Base-by-base conservation (phyloP, 2,797 vertebrate genomes). In the Melanotaenia trifasciata region DNA sequence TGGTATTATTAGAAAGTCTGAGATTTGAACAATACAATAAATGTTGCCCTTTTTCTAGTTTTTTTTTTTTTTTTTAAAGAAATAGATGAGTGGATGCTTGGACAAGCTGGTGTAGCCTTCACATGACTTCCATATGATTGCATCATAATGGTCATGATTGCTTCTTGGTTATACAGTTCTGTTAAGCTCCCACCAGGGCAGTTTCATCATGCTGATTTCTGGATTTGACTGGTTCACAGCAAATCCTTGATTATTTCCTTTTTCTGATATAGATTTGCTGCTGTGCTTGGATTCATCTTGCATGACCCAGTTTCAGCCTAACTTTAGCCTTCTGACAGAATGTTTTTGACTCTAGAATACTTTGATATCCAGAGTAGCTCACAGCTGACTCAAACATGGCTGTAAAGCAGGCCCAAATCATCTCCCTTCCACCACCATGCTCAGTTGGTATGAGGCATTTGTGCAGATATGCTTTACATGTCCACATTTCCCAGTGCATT, bases 1-100 rank as follows among this genome's bases (percentile, higher is more conserved):
- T n/a, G 50, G 20, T 20, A 58, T 62, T 64, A 59, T 59, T 28
- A 38, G 11, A 63, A 67, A 38, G 20, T 59, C 1, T 60, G 26
- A 1, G 5, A 45, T 59, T 50, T 24, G 16, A 63, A 12, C 60
- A 16, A 43, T 35, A 0, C 1, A 50, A n/a, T 36, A 20, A 35
- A 62, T 60, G 2, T 33, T 66, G 2, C 1, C 33, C 50, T 71
- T 58, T 51, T 33, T 18, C 28, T 28, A 72, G 18, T 13, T 53
- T 35, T 16, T 54, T 63, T 58, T 54, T 24, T 5, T 63, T 24
- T 33, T 69, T 13, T 9, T 35, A 72, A 47, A 51, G 16, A 45
- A 2, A 28, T 14, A 67, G 11, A 14, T 57, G 26, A 30, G 11
- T 36, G 20, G 32, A 53, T 18, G 43, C 35, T 54, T 24, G 26